These are phyloP conservation scores for Anadara kagoshimensis DNA, from an alignment of 1,140 invertebrate species.

Conservation along the genomic window DNA sequence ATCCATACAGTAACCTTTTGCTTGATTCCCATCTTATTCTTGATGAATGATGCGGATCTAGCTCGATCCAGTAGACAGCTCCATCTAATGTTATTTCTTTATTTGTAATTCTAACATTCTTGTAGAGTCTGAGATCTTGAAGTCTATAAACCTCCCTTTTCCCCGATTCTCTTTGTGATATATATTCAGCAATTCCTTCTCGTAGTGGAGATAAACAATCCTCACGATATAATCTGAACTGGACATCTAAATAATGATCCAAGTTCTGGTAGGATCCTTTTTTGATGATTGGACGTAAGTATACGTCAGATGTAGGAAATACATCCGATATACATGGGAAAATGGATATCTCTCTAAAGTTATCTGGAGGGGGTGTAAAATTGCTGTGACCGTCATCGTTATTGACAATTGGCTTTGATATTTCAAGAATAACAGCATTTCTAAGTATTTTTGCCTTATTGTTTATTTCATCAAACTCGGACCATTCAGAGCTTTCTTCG, in stretches of 20 bases:
- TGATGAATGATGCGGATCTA: slow-evolving; percentile 48
- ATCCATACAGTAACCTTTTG: slow-evolving; percentile 81
- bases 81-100: slow-evolving; percentile 20
- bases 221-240: slow-evolving; percentile 84
- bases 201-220: slow-evolving; percentile 76
- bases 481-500: too few species aligned
- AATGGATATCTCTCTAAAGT: slow-evolving; percentile 60
- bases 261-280: slow-evolving; percentile 78
- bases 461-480: too few species aligned
- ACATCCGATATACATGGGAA: slow-evolving; percentile 53
- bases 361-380: slow-evolving; percentile 44
- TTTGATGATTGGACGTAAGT: slow-evolving; percentile 78
- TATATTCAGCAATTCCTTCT: slow-evolving; percentile 60
- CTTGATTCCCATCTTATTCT: slow-evolving; percentile 65
- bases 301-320: slow-evolving; percentile 51
- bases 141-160: slow-evolving; percentile 17
- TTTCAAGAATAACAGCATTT: too few species aligned
- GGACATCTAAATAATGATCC: slow-evolving; percentile 85
- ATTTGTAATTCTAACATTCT: slow-evolving; percentile 37
- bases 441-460: too few species aligned
- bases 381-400: too few species aligned
- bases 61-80: slow-evolving; percentile 39
- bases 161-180: neutral
- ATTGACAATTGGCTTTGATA: too few species aligned
- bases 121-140: slow-evolving; percentile 48